Base-by-base conservation (phyloP, 2,113 vertebrate species). In the Rhabdomys dilectus region DNA sequence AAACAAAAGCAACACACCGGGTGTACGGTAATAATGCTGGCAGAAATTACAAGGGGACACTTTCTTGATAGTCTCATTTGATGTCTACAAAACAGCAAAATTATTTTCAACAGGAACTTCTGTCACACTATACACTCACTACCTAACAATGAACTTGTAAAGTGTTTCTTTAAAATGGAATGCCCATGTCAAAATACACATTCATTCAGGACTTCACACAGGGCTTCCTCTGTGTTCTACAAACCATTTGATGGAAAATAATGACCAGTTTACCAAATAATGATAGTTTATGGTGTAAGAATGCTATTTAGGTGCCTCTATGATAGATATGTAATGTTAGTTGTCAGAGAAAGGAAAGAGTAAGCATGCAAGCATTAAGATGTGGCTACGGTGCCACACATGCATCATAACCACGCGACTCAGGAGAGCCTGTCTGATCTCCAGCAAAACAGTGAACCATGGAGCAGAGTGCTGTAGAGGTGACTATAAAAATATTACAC, bases 161-260 rank as follows among this genome's bases (percentile, higher is more conserved):
- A 64, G 58, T 62, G 21, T 36, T 60, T 36, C 31, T 10, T 75
- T 48, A 51, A 77, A 93, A 93, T 51, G 36, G 13, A 93, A 86
- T 48, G 36, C 36, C 29, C 13, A 22, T 85, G 5, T 88, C 36
- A 82, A 82, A 76, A 76, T 76, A 45, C 11, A 81, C 34, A 12
- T 56, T 58, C 21, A n/a, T 21, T n/a, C 36, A 58, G 80, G 21
- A n/a, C 53, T 58, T n/a, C 21, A 11, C 77, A 19, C 51, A 80
- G 9, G 4, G 51, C 51, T 81, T n/a, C 36, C 62, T 76, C 62
- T 88, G 9, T 58, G 85, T 15, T 42, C 68, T 77, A 92, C 73
- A 93, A 92, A 96, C 91, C 68, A 58, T 70, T 86, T 92, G 91
- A 78, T 88, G 36, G 76, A 78, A 92, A 95, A 58, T 34, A 94